phyloP scores from a whole-genome alignment of 2,888 invertebrate species.

The Dicroscelio sp. region DNA sequence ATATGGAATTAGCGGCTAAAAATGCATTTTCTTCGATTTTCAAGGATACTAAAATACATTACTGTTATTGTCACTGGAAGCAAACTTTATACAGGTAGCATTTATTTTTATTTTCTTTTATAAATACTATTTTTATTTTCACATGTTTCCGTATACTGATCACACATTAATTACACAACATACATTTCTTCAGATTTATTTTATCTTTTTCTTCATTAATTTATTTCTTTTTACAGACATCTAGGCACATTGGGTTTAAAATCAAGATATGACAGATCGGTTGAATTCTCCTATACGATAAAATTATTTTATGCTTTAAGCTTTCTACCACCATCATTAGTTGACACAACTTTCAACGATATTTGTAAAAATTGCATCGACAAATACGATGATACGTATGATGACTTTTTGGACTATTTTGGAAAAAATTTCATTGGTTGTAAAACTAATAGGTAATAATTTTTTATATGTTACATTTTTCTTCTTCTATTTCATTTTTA shows the following conservation, averaged over 20 bases:
- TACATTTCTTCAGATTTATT: too few species aligned
- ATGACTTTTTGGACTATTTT: slow-evolving; percentile 23
- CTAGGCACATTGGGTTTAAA: background rate
- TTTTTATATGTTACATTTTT: background rate
- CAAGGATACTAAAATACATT: background rate
- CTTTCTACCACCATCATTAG: background rate
- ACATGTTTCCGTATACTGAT: too few species aligned
- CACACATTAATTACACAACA: too few species aligned
- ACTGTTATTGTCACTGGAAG: slow-evolving; percentile 29
- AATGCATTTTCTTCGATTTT: background rate
- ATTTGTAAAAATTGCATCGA: background rate
- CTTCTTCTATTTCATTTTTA: background rate
- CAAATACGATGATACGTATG: background rate
- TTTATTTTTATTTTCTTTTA: background rate
- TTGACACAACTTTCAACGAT: background rate
- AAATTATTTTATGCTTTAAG: slow-evolving; percentile 4
- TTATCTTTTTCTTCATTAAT: background rate
- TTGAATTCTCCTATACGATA: background rate
- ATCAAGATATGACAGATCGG: background rate
- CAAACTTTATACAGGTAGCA: slow-evolving; percentile 22
- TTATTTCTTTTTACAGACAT: background rate
- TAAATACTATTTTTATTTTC: background rate
- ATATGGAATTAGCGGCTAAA: slow-evolving; percentile 22
- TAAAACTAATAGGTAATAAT: background rate
- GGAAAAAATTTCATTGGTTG: slow-evolving; percentile 22